Evolutionary conservation across 1,140 invertebrate species (phyloP).

Genomic region (Vanessa tameamea): DNA sequence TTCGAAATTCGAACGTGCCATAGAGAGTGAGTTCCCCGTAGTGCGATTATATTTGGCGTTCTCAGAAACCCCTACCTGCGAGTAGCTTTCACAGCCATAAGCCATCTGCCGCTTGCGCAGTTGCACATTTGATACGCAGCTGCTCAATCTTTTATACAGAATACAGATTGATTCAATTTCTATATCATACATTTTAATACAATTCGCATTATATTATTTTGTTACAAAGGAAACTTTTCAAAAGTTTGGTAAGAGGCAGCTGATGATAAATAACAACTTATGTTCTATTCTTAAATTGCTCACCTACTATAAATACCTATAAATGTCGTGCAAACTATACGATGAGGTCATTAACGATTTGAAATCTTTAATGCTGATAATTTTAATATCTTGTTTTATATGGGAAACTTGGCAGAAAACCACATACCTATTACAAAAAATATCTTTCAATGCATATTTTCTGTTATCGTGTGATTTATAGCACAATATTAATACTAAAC

Average conservation of each 20-base stretch:
- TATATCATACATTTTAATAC: not conserved
- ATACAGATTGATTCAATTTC: constrained; percentile 24
- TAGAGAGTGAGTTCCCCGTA: constrained; percentile 74
- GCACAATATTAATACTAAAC: no score
- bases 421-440: no score
- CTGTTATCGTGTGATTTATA: no score
- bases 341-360: constrained; percentile 16
- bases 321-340: constrained; percentile 1
- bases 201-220: not conserved
- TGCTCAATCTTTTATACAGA: constrained; percentile 30
- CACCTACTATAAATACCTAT: not conserved
- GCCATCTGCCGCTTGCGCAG: constrained; percentile 67
- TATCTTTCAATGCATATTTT: no score
- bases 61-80: constrained; percentile 76
- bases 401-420: no score
- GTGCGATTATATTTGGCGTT: constrained; percentile 77
- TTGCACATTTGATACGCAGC: constrained; percentile 44
- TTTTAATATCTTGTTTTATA: not conserved
- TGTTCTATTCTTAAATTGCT: constrained; percentile 10
- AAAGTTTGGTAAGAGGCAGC: not conserved
- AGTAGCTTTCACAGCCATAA: constrained; percentile 67
- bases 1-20: constrained; percentile 55
- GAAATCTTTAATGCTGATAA: not conserved
- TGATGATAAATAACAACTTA: constrained; percentile 4
- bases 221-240: not conserved